A percentile compares a stretch with the other conserved stretches of the same genome.
These are phyloP conservation scores for Salvelinus namaycush DNA, from an alignment of 2,113 vertebrate species.

Conservation along the genomic window DNA sequence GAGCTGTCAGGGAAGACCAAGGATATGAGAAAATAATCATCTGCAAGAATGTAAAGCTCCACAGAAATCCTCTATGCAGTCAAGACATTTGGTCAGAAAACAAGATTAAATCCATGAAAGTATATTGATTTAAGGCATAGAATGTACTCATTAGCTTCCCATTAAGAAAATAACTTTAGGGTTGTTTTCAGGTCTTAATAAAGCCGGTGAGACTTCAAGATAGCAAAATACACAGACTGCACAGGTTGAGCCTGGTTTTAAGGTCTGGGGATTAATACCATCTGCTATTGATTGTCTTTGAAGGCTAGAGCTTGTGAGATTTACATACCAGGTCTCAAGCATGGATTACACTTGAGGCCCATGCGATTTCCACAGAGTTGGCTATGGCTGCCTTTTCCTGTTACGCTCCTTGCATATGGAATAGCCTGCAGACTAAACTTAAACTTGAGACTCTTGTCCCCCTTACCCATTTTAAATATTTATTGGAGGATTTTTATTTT, in stretches of 20 bases:
- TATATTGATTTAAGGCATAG: neutral
- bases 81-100: neutral
- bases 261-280: neutral
- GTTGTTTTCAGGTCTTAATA: neutral
- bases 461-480: no score
- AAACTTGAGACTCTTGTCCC: no score
- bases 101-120: constrained; percentile 2
- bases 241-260: neutral
- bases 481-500: no score
- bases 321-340: neutral
- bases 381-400: no score
- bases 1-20: neutral
- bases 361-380: no score
- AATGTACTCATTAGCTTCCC: neutral
- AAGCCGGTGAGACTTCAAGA: neutral
- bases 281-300: neutral
- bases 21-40: neutral
- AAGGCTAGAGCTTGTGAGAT: neutral
- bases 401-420: no score
- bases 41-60: neutral
- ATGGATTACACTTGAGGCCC: no score
- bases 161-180: neutral
- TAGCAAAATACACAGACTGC: neutral
- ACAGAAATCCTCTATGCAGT: neutral
- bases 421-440: no score